Evolutionary conservation across 2,888 invertebrate species (phyloP).

Genomic region (Sinodicranocentrus sp.): DNA sequence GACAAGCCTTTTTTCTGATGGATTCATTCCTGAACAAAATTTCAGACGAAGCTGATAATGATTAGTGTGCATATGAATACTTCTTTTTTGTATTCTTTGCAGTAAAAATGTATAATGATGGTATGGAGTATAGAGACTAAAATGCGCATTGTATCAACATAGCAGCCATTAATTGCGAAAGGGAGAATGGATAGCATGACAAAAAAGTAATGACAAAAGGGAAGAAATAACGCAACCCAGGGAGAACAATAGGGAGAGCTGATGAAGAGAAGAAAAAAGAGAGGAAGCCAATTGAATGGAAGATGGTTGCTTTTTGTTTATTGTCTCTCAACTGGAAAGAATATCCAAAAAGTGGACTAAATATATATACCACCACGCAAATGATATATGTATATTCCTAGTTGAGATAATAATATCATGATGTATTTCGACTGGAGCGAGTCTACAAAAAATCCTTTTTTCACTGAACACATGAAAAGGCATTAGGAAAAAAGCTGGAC

Average conservation of each 20-base stretch:
- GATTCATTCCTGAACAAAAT: too few relatives aligned
- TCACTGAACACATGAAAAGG: not conserved
- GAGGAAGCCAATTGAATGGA: conserved; percentile 22
- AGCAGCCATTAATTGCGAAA: conserved; percentile 20
- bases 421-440: not conserved
- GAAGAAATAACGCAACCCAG: not conserved
- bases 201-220: conserved; percentile 14
- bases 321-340: not conserved
- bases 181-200: conserved; percentile 17
- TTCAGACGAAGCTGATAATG: too few relatives aligned
- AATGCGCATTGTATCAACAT: too few relatives aligned
- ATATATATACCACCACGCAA: not conserved
- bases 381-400: not conserved
- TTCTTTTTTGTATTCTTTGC: too few relatives aligned
- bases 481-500: too few relatives aligned
- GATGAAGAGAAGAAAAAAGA: conserved; percentile 28
- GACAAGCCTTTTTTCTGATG: too few relatives aligned
- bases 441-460: not conserved
- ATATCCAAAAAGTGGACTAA: not conserved
- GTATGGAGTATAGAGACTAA: too few relatives aligned
- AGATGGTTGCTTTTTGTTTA: not conserved
- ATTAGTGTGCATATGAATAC: too few relatives aligned
- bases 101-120: too few relatives aligned
- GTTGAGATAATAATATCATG: not conserved
- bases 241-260: conserved; percentile 15